Evolutionary conservation across 2,113 vertebrate genomes (phyloP), one percentile per base, ranked within the genome.

Genomic region (Nothoprocta perdicaria): DNA sequence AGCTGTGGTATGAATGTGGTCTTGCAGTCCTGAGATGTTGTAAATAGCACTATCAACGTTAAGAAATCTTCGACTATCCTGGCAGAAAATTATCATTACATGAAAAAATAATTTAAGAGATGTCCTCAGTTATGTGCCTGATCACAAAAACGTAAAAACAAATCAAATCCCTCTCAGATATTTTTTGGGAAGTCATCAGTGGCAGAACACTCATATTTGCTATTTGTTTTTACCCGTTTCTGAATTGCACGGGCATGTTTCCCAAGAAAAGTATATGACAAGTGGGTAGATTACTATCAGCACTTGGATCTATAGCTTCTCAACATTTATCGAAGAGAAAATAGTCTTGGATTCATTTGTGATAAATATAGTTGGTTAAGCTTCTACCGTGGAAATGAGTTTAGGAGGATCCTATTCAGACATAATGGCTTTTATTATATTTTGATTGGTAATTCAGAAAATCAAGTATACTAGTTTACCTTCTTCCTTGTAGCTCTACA

Each of bases 251-350:
- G 52, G 46, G 61, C 81, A 61, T 43, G 43, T 35, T 83, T 88
- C 69, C 57, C 48, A 9, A 86, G 65, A 35, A 16, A 75, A 66
- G 12, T 10, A 8, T 71, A 60, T 86, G 84, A 69, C 53, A 68
- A 53, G 26, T 24, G 12, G 74, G 23, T 68, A 61, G 68, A 29
- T 78, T 74, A 52, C 79, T 81, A 46, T 81, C 66, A n/a, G 67
- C 86, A 76, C 80, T 86, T 88, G 27, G 26, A 62, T 88, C 60
- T 92, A 35, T 90, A 86, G 43, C 66, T 86, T 63, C 35, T 8
- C 60, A 45, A 80, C 22, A 58, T 31, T 94, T 23, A 50, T 57
- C 3, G 3, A 53, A 58, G 45, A 67, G 38, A 38, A 76, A 79
- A 53, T 24, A 14, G 21, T 55, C 85, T 60, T 60, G 78, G 71